phyloP scores from a whole-genome alignment of 2,113 vertebrate genomes.

The Scomber colias region DNA sequence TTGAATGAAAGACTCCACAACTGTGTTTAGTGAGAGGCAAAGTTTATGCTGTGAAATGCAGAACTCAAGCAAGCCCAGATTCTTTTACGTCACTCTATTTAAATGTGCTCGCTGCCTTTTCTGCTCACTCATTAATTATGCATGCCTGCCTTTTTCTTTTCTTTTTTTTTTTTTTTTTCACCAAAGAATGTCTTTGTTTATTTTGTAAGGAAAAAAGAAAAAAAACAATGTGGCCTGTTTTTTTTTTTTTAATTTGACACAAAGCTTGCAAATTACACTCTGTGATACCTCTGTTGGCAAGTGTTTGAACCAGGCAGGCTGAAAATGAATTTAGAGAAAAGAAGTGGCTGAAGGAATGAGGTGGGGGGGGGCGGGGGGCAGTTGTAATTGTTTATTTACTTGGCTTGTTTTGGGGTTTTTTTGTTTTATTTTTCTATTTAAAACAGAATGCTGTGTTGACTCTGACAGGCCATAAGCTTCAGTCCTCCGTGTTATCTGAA shows the following conservation, averaged over 20 bases:
- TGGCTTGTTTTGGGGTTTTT: not conserved
- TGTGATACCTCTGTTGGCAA: constrained; percentile 1
- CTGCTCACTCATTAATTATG: constrained; percentile 22
- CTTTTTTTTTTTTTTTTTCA: constrained; percentile 75
- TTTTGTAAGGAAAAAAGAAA: not conserved
- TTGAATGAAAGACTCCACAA: not conserved
- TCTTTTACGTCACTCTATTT: constrained; percentile 27
- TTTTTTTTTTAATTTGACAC: constrained; percentile 10
- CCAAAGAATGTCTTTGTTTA: constrained; percentile 65
- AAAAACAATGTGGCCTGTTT: constrained; percentile 20
- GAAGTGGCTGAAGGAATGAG: not conserved
- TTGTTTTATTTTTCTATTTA: not conserved
- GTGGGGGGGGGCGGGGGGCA: too few relatives aligned
- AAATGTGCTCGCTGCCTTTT: constrained; percentile 41
- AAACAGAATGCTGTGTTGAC: constrained; percentile 7
- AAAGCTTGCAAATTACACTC: not conserved
- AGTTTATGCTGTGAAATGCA: constrained; percentile 48
- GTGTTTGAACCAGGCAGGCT: not conserved
- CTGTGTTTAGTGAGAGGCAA: constrained; percentile 37
- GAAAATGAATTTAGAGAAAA: not conserved
- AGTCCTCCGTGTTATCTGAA: not conserved
- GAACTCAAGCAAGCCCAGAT: constrained; percentile 7
- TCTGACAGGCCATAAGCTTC: not conserved
- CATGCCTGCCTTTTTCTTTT: constrained; percentile 65
- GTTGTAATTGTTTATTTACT: not conserved